phyloP scores from a whole-genome alignment of 2,113 vertebrate genomes.

The Lampris megalopsis region DNA sequence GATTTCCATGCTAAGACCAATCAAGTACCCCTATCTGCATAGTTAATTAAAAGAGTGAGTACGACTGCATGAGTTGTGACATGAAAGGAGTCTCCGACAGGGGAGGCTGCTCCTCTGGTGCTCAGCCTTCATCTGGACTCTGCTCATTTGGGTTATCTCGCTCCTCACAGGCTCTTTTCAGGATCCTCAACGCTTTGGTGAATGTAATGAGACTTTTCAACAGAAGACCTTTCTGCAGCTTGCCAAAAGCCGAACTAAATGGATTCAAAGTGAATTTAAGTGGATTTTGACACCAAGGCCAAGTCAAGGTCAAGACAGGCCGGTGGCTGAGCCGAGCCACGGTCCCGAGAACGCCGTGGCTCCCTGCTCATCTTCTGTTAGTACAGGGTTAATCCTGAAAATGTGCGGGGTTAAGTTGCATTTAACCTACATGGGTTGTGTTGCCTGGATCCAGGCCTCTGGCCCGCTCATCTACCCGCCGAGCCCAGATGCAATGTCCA shows the following conservation, averaged over 20 bases:
- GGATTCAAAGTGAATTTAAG: slow-evolving; percentile 69
- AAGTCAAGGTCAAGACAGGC: slow-evolving; percentile 64
- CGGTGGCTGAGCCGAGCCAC: slow-evolving; percentile 3
- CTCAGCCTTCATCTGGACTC: background rate
- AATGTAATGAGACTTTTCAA: slow-evolving; percentile 44
- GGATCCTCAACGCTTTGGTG: slow-evolving; percentile 30
- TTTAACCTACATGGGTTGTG: slow-evolving; percentile 60
- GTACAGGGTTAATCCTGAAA: slow-evolving; percentile 67
- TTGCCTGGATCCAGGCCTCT: slow-evolving; percentile 29
- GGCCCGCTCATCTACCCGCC: slow-evolving; percentile 41
- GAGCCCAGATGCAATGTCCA: slow-evolving; percentile 15
- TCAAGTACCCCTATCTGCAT: no score
- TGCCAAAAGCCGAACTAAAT: slow-evolving; percentile 69
- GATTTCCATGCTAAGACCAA: no score
- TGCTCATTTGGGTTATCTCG: background rate
- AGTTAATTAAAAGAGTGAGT: no score
- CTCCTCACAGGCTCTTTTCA: slow-evolving; percentile 2
- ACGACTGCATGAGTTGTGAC: no score
- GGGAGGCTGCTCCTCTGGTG: background rate
- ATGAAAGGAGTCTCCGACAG: background rate
- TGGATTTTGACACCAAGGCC: slow-evolving; percentile 64
- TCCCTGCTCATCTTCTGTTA: slow-evolving; percentile 28
- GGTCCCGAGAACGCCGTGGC: background rate
- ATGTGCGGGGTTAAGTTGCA: slow-evolving; percentile 62
- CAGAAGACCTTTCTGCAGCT: slow-evolving; percentile 45